Conservation (phyloP, 2,888 invertebrate species). For the Stomorhina lunata region DNA sequence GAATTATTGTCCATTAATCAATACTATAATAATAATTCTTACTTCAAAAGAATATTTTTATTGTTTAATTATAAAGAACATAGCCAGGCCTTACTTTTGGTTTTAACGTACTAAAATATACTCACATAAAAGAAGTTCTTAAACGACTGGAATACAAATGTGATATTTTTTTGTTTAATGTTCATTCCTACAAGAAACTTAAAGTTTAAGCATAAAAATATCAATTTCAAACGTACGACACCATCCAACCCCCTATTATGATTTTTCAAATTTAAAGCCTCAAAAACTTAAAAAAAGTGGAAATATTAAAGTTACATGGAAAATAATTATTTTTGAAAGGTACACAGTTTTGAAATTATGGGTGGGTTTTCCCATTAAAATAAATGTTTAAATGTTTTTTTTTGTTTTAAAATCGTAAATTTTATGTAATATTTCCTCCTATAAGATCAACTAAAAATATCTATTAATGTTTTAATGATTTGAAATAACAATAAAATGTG, state of each 20-base stretch:
- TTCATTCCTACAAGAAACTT: neutral
- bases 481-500: too few relatives aligned
- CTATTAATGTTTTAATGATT: neutral
- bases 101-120: neutral
- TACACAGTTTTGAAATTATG: neutral
- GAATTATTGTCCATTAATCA: too few relatives aligned
- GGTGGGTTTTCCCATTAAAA: constrained; percentile 34
- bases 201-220: neutral
- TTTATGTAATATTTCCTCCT: neutral
- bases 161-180: constrained; percentile 30
- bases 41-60: too few relatives aligned
- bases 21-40: too few relatives aligned
- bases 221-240: constrained; percentile 8
- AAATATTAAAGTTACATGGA: neutral
- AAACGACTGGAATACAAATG: constrained; percentile 26
- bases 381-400: constrained; percentile 7
- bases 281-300: neutral
- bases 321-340: constrained; percentile 32
- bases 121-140: neutral
- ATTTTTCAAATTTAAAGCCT: neutral
- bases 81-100: neutral
- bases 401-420: neutral
- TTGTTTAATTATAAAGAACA: neutral
- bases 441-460: neutral
- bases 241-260: neutral